phyloP scores from a whole-genome alignment of 1,140 invertebrate species.

The Panulirus ornatus region DNA sequence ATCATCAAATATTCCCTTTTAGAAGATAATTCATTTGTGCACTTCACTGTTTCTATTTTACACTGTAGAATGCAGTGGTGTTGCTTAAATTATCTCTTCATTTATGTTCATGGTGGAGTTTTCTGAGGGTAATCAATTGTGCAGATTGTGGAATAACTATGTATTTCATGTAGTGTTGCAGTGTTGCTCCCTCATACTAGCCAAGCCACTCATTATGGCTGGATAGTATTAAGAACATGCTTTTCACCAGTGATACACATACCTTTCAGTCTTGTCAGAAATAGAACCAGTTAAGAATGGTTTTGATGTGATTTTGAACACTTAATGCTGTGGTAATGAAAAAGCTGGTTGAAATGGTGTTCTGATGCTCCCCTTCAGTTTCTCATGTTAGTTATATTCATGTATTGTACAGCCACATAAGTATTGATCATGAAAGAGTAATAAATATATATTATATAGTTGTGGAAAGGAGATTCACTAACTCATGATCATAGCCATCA shows the following conservation, averaged over 20 bases:
- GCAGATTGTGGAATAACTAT: constrained; percentile 15
- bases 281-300: neutral
- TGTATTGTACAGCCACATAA: constrained; percentile 57
- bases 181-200: constrained; percentile 33
- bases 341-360: constrained; percentile 19
- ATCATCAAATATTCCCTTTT: constrained; percentile 44
- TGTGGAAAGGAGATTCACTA: constrained; percentile 60
- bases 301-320: neutral
- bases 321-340: constrained; percentile 25
- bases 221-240: constrained; percentile 13
- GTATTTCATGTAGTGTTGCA: constrained; percentile 22
- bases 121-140: constrained; percentile 17
- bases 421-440: constrained; percentile 56
- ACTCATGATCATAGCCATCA: constrained; percentile 62
- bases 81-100: constrained; percentile 6
- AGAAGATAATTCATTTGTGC: constrained; percentile 38
- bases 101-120: constrained; percentile 6
- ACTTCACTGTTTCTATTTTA: constrained; percentile 37
- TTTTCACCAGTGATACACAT: constrained; percentile 17
- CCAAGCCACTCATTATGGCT: neutral
- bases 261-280: neutral
- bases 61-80: constrained; percentile 40
- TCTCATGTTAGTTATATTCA: constrained; percentile 50
- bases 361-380: constrained; percentile 23
- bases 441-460: constrained; percentile 72